A percentile compares a stretch with the other conserved stretches of the same genome.
phyloP scores from a whole-genome alignment of 2,888 invertebrate species.

The Chesias legatella region DNA sequence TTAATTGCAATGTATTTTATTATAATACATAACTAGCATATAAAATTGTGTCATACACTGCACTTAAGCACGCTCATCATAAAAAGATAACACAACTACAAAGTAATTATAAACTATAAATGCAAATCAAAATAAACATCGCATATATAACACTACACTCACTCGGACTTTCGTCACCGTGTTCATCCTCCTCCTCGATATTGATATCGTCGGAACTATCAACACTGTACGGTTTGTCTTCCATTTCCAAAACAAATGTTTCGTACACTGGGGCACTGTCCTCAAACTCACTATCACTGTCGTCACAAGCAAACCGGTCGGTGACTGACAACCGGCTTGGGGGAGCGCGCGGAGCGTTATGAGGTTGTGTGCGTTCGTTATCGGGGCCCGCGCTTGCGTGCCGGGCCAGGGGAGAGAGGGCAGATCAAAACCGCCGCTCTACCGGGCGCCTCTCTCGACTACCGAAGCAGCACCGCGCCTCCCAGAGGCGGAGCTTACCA shows the following conservation, averaged over 20 bases:
- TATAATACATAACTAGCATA: no score
- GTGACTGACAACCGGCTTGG: slow-evolving; percentile 72
- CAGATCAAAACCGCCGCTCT: slow-evolving; percentile 70
- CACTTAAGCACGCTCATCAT: no score
- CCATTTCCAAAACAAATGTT: slow-evolving; percentile 67
- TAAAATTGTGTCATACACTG: no score
- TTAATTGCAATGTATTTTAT: no score
- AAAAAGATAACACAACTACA: no score
- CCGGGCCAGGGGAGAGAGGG: slow-evolving; percentile 54
- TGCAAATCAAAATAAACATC: background rate
- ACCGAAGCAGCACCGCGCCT: slow-evolving; percentile 72
- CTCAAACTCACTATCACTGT: slow-evolving; percentile 59
- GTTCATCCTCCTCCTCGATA: slow-evolving; percentile 72
- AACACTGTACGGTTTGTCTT: slow-evolving; percentile 76
- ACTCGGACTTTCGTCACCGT: slow-evolving; percentile 69
- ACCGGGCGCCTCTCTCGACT: slow-evolving; percentile 71
- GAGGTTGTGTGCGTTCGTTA: slow-evolving; percentile 74
- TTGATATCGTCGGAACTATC: slow-evolving; percentile 77
- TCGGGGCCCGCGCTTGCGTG: slow-evolving; percentile 60
- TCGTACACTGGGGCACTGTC: slow-evolving; percentile 67
- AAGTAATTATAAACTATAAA: background rate
- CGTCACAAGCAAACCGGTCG: slow-evolving; percentile 72
- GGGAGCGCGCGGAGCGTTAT: slow-evolving; percentile 75
- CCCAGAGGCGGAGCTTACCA: slow-evolving; percentile 72
- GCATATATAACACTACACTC: slow-evolving; percentile 31